Conservation (phyloP, 1,140 invertebrate genomes). For the Lepidurus arcticus region DNA sequence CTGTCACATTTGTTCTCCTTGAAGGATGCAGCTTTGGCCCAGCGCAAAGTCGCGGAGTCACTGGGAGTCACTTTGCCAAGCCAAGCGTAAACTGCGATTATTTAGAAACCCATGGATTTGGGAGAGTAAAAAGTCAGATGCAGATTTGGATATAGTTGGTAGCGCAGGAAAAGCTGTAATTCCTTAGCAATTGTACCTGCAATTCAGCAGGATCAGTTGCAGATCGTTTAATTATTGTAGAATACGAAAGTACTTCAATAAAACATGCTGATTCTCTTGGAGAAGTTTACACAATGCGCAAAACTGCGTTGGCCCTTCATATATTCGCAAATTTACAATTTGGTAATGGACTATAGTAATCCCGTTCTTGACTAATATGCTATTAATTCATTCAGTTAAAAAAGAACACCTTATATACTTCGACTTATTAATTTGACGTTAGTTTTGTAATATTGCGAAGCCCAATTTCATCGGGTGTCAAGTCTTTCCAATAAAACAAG, state of each 20-base stretch:
- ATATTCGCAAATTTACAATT: too few species aligned
- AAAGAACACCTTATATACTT: too few species aligned
- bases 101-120: background rate
- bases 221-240: conserved; percentile 12
- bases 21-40: conserved; percentile 76
- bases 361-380: too few species aligned
- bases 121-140: background rate
- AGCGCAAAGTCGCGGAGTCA: conserved; percentile 69
- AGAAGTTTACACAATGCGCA: too few species aligned
- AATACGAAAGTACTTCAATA: background rate
- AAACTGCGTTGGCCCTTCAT: too few species aligned
- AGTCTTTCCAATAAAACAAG: too few species aligned
- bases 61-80: conserved; percentile 53
- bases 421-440: too few species aligned
- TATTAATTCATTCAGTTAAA: too few species aligned
- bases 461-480: too few species aligned
- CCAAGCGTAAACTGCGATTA: conserved; percentile 21
- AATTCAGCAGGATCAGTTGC: background rate
- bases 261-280: background rate
- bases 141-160: background rate
- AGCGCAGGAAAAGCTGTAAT: background rate
- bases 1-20: conserved; percentile 80
- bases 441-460: too few species aligned
- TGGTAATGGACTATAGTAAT: too few species aligned
- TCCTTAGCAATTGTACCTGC: conserved; percentile 21